Base-by-base conservation (phyloP, 2,888 invertebrate genomes). In the Corythucha ciliata region DNA sequence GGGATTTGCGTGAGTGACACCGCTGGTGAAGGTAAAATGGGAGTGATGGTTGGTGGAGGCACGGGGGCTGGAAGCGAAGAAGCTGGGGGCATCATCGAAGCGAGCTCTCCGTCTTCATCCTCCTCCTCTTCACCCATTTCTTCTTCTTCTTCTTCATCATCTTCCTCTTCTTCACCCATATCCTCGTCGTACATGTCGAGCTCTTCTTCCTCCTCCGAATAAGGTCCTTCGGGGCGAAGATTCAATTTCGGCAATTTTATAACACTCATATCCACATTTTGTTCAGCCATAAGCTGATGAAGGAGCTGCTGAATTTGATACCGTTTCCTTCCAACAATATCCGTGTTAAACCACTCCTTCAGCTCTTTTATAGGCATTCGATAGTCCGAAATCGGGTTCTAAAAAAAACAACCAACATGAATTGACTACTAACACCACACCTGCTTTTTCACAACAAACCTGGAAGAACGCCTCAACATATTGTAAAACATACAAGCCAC, bases 401-500 rank as follows among this genome's bases (percentile, higher is more conserved):
- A 70, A 53, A 76, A 74, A 54, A 60, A 48, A 56, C 48, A 55
- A 46, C 50, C 21, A 40, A 50, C 25, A 45, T 42, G 18, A 32
- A 42, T 18, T 22, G 10, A 26, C 16, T 44, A 4, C 21, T n/a
- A 22, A 7, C 16, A 40, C 40, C 41, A 22, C 24, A 18, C 7
- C 18, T 12, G 29, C 12, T 29, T 29, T 29, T 29, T 29, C 29
- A 29, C 29, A 8, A 29, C 8, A 39, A 68, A 86, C 88, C 75
- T 81, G 78, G 69, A 94, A 93, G 72, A 98, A 96, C 55, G 85
- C 85, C 71, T 98, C 96, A 4, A 91, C 92, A 73, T 94, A 98
- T 68, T 97, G 93, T 48, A 98, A 72, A 53, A 97, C 74, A 70
- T 87, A 98, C 12, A 97, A 73, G 1, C 98, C 98, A 70, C 98